These are phyloP conservation scores for Drosophila serrata DNA, from an alignment of 1,140 invertebrate genomes.

Conservation along the genomic window DNA sequence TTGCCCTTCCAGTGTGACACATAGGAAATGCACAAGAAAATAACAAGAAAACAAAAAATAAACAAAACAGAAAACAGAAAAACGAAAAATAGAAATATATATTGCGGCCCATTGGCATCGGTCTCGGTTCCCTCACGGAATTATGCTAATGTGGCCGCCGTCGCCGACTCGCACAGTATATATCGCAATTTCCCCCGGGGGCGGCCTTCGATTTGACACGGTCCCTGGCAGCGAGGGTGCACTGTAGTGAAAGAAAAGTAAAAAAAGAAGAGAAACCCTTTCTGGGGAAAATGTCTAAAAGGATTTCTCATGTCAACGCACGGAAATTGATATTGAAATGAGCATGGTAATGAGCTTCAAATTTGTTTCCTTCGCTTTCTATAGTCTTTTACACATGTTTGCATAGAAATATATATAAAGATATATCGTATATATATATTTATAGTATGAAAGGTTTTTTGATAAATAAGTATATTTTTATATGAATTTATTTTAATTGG, in stretches of 20 bases:
- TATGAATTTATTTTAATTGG: too few species aligned
- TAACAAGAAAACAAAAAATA: not conserved
- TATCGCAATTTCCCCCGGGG: slow-evolving; percentile 15
- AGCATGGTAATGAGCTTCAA: slow-evolving; percentile 69
- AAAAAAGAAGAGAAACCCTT: slow-evolving; percentile 3
- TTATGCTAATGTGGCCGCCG: slow-evolving; percentile 23
- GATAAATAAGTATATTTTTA: too few species aligned
- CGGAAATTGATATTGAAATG: slow-evolving; percentile 73
- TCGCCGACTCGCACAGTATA: slow-evolving; percentile 1
- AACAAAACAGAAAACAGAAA: not conserved
- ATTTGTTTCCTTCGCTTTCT: slow-evolving; percentile 48
- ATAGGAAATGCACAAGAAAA: slow-evolving; percentile 32
- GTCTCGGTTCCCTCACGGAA: slow-evolving; percentile 8
- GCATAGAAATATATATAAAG: not conserved
- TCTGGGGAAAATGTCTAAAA: slow-evolving; percentile 51
- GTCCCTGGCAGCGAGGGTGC: not conserved
- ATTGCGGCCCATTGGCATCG: slow-evolving; percentile 3
- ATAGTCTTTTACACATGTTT: slow-evolving; percentile 21
- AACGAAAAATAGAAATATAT: not conserved
- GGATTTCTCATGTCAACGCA: slow-evolving; percentile 62
- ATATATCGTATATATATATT: too few species aligned
- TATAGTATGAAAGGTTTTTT: too few species aligned
- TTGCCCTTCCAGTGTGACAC: slow-evolving; percentile 20
- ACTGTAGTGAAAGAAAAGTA: slow-evolving; percentile 3
- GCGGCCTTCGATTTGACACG: not conserved